These are phyloP conservation scores for Aplidium turbinatum DNA, from an alignment of 23 tunicate genomes.

Conservation along the genomic window DNA sequence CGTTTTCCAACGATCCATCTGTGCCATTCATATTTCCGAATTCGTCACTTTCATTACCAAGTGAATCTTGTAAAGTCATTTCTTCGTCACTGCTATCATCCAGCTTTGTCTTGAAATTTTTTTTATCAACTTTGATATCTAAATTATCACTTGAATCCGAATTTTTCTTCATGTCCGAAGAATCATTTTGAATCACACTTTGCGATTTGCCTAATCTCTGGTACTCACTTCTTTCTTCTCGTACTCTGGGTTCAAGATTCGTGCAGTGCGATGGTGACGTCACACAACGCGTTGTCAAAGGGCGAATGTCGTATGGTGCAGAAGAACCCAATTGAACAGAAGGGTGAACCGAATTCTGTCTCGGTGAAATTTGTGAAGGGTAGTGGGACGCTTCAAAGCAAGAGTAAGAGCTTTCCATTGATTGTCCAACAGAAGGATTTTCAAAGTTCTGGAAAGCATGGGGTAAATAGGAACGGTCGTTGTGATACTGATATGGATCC, in stretches of 20 bases:
- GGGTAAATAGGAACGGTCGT: conserved; percentile 15
- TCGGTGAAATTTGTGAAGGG: conserved; percentile 8
- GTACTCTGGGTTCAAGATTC: background rate
- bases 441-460: conserved; percentile 14
- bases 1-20: background rate
- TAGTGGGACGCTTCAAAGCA: conserved; percentile 21
- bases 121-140: conserved; percentile 3
- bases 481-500: conserved; percentile 38
- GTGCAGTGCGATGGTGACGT: background rate
- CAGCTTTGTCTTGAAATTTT: conserved; percentile 22
- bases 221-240: background rate
- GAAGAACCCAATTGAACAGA: too few relatives aligned
- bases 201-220: background rate
- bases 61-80: background rate
- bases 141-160: too few relatives aligned
- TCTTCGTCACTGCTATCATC: conserved; percentile 48
- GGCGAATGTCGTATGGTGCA: background rate
- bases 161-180: too few relatives aligned
- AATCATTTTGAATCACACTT: too few relatives aligned
- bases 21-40: background rate
- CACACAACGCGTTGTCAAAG: background rate
- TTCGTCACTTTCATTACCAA: conserved; percentile 20
- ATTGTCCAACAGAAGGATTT: conserved; percentile 2
- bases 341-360: background rate
- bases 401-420: conserved; percentile 17